Base-by-base conservation (phyloP, 2,888 invertebrate genomes). In the Chrysina gloriosa region DNA sequence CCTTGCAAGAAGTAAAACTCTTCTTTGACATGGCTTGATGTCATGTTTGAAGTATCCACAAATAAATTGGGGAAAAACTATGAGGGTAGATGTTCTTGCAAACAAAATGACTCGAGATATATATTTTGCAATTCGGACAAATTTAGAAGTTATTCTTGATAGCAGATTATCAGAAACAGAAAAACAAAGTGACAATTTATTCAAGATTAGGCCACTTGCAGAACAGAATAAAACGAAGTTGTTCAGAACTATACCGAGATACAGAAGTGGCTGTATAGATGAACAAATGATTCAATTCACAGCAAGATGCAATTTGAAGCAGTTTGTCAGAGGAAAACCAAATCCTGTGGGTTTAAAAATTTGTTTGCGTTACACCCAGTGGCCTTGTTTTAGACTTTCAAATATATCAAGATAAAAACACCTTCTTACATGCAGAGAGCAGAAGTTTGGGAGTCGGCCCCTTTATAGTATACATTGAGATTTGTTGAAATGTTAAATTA, bases 341-440 rank as follows among this genome's bases (percentile, higher is more conserved):
- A 63, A 42, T 36, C 25, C 47, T 4, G 48, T 16, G 7, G 48
- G 48, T 3, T 48, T 48, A 21, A 14, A 48, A 76, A 69, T 77
- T 79, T 73, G 77, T 80, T 11, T 64, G 72, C 48, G 74, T 76
- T 63, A 65, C 76, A 14, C 69, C 72, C 42, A 65, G 72, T 36
- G 74, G 76, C 1, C 65, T 78, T 3, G 76, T 78, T 19, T 58
- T 76, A 14, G 74, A 78, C 39, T 77, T 78, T 67, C 68, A 74
- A 54, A 71, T 77, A 4, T 76, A 76, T 73, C 73, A 73, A 67
- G 78, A 77, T n/a, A 74, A 74, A 63, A 69, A 66, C 25, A 76
- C 75, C 19, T 69, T 67, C 27, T 25, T 64, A 29, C 27, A 69
- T 29, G 65, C 68, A n/a, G 54, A 70, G 29, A 72, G 4, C 70